phyloP scores from a whole-genome alignment of 2,113 vertebrate species.

The Naja naja region DNA sequence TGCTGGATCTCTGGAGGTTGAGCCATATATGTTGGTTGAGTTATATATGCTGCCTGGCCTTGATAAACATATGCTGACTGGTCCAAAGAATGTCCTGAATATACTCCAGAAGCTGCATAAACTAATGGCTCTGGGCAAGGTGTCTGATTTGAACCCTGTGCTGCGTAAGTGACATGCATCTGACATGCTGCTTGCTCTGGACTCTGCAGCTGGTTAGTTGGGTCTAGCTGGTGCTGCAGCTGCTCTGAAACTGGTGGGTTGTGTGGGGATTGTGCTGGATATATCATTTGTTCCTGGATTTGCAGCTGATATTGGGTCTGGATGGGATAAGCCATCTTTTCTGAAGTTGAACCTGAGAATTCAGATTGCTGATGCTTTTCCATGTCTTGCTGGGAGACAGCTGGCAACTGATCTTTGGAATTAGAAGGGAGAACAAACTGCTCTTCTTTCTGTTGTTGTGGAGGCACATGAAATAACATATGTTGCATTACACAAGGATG shows the following conservation, averaged over 20 bases:
- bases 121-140: conserved; percentile 21
- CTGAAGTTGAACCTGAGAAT: background rate
- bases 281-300: background rate
- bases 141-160: conserved; percentile 47
- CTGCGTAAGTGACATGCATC: conserved; percentile 18
- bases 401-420: conserved; percentile 21
- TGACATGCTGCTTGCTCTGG: conserved; percentile 21
- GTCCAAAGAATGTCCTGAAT: conserved; percentile 31
- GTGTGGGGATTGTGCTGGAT: background rate
- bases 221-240: conserved; percentile 17
- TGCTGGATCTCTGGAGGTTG: conserved; percentile 42
- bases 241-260: conserved; percentile 7
- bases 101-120: conserved; percentile 25
- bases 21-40: conserved; percentile 41
- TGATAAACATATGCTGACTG: conserved; percentile 25
- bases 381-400: background rate
- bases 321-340: background rate
- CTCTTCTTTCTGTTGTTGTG: background rate
- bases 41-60: conserved; percentile 38
- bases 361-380: conserved; percentile 31
- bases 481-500: conserved; percentile 17
- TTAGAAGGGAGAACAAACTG: background rate
- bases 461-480: conserved; percentile 3
- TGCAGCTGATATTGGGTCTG: conserved; percentile 2
- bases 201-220: background rate